Conservation (phyloP, 2,113 vertebrate species). For the Microcebus tavaratra region DNA sequence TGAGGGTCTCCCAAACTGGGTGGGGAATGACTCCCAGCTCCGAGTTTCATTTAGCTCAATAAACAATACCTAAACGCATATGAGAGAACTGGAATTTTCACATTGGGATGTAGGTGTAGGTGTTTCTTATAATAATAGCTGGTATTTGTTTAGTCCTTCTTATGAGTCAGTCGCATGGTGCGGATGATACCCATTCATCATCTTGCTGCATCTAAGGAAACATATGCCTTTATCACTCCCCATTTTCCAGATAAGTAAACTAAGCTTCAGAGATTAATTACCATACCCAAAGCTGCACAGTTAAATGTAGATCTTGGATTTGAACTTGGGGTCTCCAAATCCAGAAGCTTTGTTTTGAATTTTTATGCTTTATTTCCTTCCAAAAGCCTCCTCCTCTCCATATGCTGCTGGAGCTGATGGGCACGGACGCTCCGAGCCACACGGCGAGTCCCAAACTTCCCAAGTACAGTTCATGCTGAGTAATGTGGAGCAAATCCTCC, state of each 20-base stretch:
- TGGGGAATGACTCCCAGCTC: neutral
- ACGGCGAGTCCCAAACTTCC: neutral
- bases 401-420: neutral
- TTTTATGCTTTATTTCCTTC: conserved; percentile 8
- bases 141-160: neutral
- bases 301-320: conserved; percentile 10
- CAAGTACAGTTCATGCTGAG: neutral
- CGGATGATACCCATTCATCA: neutral
- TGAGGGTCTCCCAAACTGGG: neutral
- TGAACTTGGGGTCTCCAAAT: neutral
- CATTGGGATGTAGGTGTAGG: neutral
- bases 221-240: neutral
- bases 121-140: neutral
- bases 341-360: neutral
- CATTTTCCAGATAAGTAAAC: conserved; percentile 10
- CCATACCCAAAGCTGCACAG: neutral
- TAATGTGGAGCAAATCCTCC: neutral
- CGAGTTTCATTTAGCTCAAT: neutral
- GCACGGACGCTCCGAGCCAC: neutral
- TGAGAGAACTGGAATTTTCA: neutral
- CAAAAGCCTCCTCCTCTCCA: neutral
- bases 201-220: neutral
- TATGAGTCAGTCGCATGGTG: neutral
- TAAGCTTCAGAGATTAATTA: neutral
- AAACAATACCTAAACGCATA: neutral